phyloP scores from a whole-genome alignment of 2,113 vertebrate species.

The Burhinus bistriatus region DNA sequence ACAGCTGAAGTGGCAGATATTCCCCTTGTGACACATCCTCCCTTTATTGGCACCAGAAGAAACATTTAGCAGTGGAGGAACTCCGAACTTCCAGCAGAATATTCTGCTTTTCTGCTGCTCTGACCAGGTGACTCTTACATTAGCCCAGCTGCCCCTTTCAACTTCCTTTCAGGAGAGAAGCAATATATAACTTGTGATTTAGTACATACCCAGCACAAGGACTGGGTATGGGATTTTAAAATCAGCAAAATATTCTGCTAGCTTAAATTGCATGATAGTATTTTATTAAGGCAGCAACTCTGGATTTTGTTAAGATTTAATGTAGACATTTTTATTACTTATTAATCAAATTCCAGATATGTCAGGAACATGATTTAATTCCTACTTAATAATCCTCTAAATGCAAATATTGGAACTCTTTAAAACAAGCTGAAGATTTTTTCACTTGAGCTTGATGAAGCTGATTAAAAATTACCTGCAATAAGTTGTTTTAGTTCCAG shows the following conservation, averaged over 20 bases:
- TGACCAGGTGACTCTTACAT: background rate
- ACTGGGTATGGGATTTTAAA: background rate
- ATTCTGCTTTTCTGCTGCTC: background rate
- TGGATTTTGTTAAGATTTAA: slow-evolving; percentile 21
- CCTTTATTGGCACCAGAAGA: background rate
- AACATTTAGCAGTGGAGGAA: background rate
- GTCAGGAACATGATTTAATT: background rate
- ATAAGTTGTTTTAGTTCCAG: background rate
- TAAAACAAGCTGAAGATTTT: background rate
- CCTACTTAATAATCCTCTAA: slow-evolving; percentile 18
- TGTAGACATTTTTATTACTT: background rate
- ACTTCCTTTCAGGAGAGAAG: background rate
- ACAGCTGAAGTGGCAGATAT: slow-evolving; percentile 41
- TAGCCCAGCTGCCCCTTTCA: background rate
- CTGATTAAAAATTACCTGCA: background rate
- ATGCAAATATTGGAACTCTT: slow-evolving; percentile 2
- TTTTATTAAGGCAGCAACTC: background rate
- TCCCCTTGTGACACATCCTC: slow-evolving; percentile 10
- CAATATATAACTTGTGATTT: background rate
- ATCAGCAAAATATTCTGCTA: background rate
- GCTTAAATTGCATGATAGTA: background rate
- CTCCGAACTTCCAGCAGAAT: background rate
- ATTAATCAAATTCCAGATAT: background rate
- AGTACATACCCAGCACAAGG: background rate
- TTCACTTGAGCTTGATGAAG: background rate